These are phyloP conservation scores for Andrena haemorrhoa DNA, from an alignment of 2,888 invertebrate species.

Conservation along the genomic window DNA sequence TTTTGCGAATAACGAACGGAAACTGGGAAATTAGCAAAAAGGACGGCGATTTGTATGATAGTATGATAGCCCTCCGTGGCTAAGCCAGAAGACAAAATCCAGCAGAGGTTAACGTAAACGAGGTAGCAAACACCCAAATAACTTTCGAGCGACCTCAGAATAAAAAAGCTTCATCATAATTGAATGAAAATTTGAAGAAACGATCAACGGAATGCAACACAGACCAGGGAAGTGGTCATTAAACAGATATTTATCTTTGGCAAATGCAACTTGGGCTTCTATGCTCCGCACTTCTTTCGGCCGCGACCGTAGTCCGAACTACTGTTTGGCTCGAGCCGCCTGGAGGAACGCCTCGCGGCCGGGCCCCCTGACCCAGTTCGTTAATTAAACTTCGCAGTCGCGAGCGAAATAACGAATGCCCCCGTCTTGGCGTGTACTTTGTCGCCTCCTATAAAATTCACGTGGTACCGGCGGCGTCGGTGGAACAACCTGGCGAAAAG, in stretches of 20 bases:
- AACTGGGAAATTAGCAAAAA: conserved; percentile 24
- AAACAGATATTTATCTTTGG: conserved; percentile 23
- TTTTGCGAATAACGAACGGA: conserved; percentile 25
- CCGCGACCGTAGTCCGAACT: conserved; percentile 24
- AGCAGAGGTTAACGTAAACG: too few species aligned
- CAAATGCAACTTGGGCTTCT: conserved; percentile 12
- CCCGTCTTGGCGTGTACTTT: neutral
- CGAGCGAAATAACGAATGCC: conserved; percentile 43
- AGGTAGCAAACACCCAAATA: too few species aligned
- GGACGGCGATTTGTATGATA: neutral
- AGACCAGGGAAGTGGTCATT: too few species aligned
- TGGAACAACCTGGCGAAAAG: conserved; percentile 1
- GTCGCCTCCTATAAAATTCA: conserved; percentile 28
- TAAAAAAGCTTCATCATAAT: too few species aligned
- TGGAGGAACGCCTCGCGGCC: conserved; percentile 10
- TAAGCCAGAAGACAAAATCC: too few species aligned
- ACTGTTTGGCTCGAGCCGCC: conserved; percentile 35
- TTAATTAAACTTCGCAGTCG: conserved; percentile 56
- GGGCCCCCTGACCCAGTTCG: conserved; percentile 22
- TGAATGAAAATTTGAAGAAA: neutral
- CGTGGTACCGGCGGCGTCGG: neutral
- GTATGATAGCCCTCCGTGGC: too few species aligned
- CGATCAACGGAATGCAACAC: neutral
- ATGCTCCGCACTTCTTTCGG: neutral
- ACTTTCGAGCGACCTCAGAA: too few species aligned